These are phyloP conservation scores for Spilosoma lubricipeda DNA, from an alignment of 2,888 invertebrate species.

Conservation along the genomic window DNA sequence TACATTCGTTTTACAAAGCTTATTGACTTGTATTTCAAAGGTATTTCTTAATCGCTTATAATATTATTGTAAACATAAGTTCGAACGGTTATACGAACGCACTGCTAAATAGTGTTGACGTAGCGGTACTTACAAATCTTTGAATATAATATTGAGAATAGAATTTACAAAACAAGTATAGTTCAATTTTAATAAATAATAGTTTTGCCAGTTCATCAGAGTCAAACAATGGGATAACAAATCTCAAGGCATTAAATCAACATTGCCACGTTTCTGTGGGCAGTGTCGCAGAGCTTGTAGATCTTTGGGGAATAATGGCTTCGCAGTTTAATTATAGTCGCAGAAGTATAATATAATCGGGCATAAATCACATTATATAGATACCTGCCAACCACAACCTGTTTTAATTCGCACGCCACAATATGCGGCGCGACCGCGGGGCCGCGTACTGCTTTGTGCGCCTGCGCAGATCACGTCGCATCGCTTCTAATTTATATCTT, in stretches of 20 bases:
- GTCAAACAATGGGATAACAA: constrained; percentile 50
- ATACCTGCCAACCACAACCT: constrained; percentile 84
- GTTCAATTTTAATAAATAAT: constrained; percentile 28
- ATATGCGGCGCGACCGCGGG: constrained; percentile 62
- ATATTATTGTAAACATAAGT: constrained; percentile 56
- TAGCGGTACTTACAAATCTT: constrained; percentile 66
- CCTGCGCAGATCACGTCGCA: constrained; percentile 68
- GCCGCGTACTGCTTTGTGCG: constrained; percentile 67
- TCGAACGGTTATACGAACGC: constrained; percentile 66
- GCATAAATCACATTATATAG: constrained; percentile 82
- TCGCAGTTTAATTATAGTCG: constrained; percentile 81
- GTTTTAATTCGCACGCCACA: constrained; percentile 84
- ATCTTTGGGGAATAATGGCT: constrained; percentile 80
- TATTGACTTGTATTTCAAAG: constrained; percentile 66
- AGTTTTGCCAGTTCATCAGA: constrained; percentile 34
- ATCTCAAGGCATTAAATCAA: constrained; percentile 71
- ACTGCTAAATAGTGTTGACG: constrained; percentile 63
- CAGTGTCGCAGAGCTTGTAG: constrained; percentile 67
- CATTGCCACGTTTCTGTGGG: constrained; percentile 69
- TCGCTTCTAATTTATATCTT: constrained; percentile 82
- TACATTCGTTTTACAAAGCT: constrained; percentile 66
- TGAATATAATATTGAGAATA: constrained; percentile 39
- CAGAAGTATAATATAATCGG: constrained; percentile 80
- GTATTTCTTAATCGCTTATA: constrained; percentile 64
- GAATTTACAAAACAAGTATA: constrained; percentile 40